Conservation (phyloP, 2,113 vertebrate species). For the Anguilla japonica region DNA sequence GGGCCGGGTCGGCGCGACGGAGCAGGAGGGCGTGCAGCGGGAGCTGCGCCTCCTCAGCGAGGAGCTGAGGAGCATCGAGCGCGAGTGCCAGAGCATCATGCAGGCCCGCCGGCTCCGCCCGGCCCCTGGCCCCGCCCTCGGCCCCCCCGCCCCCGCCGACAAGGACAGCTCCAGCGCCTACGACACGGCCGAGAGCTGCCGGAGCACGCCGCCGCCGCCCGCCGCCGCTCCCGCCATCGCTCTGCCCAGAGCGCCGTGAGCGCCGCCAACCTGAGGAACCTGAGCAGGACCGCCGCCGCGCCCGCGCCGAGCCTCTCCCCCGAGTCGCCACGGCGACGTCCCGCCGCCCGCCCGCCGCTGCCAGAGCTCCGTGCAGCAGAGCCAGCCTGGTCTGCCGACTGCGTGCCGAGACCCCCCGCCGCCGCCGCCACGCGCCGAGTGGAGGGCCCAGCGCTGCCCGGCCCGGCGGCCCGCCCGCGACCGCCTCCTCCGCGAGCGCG, state of each 20-base stretch:
- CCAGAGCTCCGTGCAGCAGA: slow-evolving; percentile 95
- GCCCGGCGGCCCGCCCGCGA: slow-evolving; percentile 90
- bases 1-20: slow-evolving; percentile 84
- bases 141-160: slow-evolving; percentile 61
- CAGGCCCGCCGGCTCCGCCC: slow-evolving; percentile 84
- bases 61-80: slow-evolving; percentile 90
- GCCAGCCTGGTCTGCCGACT: slow-evolving; percentile 89
- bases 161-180: slow-evolving; percentile 96
- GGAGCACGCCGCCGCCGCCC: slow-evolving; percentile 80
- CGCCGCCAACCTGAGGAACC: slow-evolving; percentile 87
- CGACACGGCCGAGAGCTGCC: slow-evolving; percentile 90
- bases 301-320: slow-evolving; percentile 75
- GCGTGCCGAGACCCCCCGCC: slow-evolving; percentile 76
- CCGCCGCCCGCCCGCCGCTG: slow-evolving; percentile 82
- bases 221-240: slow-evolving; percentile 80
- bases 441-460: slow-evolving; percentile 92
- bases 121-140: slow-evolving; percentile 66
- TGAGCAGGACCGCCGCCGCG: slow-evolving; percentile 69
- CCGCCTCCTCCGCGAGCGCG: slow-evolving; percentile 88
- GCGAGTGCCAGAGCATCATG: slow-evolving; percentile 96
- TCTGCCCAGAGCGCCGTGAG: slow-evolving; percentile 82
- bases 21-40: slow-evolving; percentile 81
- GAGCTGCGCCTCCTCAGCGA: slow-evolving; percentile 92
- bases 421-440: slow-evolving; percentile 79
- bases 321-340: slow-evolving; percentile 75